phyloP scores from a whole-genome alignment of 2,797 vertebrate species.

The Syngnathus rostellatus region DNA sequence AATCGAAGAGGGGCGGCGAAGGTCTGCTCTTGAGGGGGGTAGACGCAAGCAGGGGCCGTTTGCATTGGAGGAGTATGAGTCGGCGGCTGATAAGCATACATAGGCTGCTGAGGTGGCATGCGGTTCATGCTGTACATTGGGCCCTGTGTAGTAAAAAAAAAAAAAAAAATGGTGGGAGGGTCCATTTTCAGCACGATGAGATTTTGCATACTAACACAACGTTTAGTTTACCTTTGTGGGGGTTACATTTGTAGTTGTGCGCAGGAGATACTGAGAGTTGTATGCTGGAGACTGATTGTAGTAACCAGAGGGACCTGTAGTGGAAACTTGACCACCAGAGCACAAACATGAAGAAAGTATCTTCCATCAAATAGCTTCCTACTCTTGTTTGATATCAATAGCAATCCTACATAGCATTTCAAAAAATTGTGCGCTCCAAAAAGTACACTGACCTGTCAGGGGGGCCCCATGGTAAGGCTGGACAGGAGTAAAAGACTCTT shows the following conservation, averaged over 20 bases:
- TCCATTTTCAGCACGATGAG: neutral
- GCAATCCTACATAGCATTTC: neutral
- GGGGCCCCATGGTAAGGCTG: slow-evolving; percentile 87
- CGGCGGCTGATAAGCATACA: slow-evolving; percentile 85
- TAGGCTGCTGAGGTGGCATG: slow-evolving; percentile 85
- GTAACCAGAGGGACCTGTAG: slow-evolving; percentile 82
- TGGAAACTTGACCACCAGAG: slow-evolving; percentile 75
- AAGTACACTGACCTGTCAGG: slow-evolving; percentile 74
- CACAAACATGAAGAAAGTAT: neutral
- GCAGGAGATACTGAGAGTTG: slow-evolving; percentile 92
- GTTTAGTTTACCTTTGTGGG: slow-evolving; percentile 83
- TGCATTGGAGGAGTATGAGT: slow-evolving; percentile 90
- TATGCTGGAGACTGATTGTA: slow-evolving; percentile 92
- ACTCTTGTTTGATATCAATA: neutral
- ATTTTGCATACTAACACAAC: neutral
- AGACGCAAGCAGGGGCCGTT: slow-evolving; percentile 81
- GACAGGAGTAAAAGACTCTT: slow-evolving; percentile 79
- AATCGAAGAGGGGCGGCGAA: slow-evolving; percentile 83
- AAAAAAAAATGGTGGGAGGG: neutral
- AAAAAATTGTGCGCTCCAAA: neutral
- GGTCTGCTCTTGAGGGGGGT: slow-evolving; percentile 85
- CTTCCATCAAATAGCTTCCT: neutral
- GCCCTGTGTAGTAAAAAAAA: slow-evolving; percentile 57
- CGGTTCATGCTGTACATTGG: slow-evolving; percentile 87
- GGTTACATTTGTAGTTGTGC: slow-evolving; percentile 86